These are phyloP conservation scores for Polia nebulosa DNA, from an alignment of 2,888 invertebrate genomes.

Conservation along the genomic window DNA sequence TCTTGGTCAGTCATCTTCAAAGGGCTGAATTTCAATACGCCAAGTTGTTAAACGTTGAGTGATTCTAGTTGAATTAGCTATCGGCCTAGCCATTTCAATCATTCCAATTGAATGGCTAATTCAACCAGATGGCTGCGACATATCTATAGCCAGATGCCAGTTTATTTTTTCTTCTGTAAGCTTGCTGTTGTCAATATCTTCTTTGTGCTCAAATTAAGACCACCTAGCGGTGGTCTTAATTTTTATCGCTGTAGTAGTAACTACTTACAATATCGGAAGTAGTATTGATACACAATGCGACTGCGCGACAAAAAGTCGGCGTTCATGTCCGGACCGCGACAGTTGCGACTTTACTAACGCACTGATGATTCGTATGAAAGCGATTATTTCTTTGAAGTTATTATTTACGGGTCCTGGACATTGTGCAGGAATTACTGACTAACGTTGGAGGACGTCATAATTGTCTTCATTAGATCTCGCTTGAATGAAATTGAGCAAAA, in stretches of 20 bases:
- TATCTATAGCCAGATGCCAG: too few relatives aligned
- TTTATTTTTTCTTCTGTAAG: not conserved
- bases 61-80: too few relatives aligned
- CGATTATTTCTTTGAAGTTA: constrained; percentile 46
- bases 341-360: constrained; percentile 68
- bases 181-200: not conserved
- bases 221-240: too few relatives aligned
- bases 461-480: not conserved
- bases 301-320: constrained; percentile 28
- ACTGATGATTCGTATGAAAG: constrained; percentile 67
- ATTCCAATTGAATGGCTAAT: too few relatives aligned
- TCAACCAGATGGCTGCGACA: too few relatives aligned
- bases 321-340: constrained; percentile 37
- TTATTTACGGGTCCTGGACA: constrained; percentile 35
- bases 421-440: constrained; percentile 26
- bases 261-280: constrained; percentile 51
- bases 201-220: not conserved
- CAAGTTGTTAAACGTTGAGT: too few relatives aligned
- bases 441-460: not conserved
- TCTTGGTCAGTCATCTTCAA: too few relatives aligned
- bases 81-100: too few relatives aligned
- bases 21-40: too few relatives aligned
- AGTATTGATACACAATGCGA: constrained; percentile 41
- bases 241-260: constrained; percentile 9
- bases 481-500: constrained; percentile 20